A percentile compares a stretch with the other conserved stretches of the same genome.
These are phyloP conservation scores for Pinctada fucata DNA, from an alignment of 2,888 invertebrate species.

Conservation along the genomic window DNA sequence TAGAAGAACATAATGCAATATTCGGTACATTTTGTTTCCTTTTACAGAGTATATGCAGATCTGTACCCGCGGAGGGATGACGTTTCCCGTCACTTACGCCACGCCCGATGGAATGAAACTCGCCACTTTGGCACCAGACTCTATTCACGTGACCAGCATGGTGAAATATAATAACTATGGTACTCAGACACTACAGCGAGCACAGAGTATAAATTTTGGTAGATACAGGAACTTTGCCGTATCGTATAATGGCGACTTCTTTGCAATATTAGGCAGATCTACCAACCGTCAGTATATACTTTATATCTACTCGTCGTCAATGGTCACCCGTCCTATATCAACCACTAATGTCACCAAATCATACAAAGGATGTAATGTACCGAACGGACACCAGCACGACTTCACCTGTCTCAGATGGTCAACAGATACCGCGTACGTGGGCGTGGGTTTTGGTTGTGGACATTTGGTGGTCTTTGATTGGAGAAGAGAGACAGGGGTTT, in stretches of 20 bases:
- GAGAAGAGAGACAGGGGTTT: neutral
- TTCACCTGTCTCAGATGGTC: neutral
- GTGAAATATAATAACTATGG: neutral
- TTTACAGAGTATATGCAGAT: too few species aligned
- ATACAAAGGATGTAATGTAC: neutral
- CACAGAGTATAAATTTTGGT: neutral
- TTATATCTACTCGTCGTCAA: neutral
- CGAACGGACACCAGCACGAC: neutral
- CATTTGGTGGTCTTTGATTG: neutral
- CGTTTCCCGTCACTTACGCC: neutral
- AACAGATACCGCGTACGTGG: neutral
- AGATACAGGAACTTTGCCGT: neutral
- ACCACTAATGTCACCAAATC: neutral
- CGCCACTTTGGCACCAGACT: neutral
- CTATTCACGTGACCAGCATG: neutral
- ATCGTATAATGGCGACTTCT: neutral
- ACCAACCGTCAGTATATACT: neutral
- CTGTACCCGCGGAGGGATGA: neutral
- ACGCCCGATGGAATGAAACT: neutral
- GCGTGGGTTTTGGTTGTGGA: neutral
- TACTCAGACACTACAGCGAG: too few species aligned
- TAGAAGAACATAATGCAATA: too few species aligned
- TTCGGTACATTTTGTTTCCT: too few species aligned
- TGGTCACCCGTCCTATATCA: neutral
- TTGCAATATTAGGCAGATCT: neutral